Evolutionary conservation across 2,888 invertebrate genomes (phyloP).

Genomic region (Ellobium chinense): DNA sequence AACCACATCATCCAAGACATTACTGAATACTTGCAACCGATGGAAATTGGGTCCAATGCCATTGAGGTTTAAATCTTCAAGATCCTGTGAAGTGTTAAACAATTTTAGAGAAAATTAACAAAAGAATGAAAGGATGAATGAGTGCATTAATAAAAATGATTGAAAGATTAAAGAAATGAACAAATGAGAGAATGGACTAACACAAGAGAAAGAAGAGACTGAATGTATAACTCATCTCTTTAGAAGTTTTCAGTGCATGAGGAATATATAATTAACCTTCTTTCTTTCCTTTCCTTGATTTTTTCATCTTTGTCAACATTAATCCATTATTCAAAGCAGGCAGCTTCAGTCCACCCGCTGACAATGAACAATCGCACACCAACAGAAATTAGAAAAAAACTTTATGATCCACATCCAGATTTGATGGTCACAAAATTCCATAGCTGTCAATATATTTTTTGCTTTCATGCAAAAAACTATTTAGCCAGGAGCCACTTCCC

Average conservation of each 20-base stretch:
- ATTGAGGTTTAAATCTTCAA: conserved; percentile 64
- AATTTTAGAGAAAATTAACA: not conserved
- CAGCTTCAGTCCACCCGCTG: too few species aligned
- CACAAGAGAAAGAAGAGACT: not conserved
- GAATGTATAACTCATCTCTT: too few species aligned
- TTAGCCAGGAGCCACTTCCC: too few species aligned
- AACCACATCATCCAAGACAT: conserved; percentile 72
- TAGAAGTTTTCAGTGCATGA: too few species aligned
- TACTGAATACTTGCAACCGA: conserved; percentile 74
- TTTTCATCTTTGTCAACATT: too few species aligned
- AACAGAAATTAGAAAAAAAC: too few species aligned
- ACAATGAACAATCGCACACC: too few species aligned
- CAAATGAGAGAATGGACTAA: not conserved
- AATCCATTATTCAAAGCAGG: too few species aligned
- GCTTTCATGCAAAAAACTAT: too few species aligned
- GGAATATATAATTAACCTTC: too few species aligned
- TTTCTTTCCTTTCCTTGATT: too few species aligned
- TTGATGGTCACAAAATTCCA: not conserved
- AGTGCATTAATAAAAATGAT: not conserved
- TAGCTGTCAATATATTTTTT: not conserved
- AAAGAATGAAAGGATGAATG: not conserved
- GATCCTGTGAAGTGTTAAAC: conserved; percentile 59
- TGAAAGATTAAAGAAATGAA: not conserved
- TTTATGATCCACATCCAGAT: not conserved
- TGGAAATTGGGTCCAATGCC: conserved; percentile 74